Evolutionary conservation across 2,888 invertebrate genomes (phyloP).

Genomic region (Hirtodrosophila cameraria): DNA sequence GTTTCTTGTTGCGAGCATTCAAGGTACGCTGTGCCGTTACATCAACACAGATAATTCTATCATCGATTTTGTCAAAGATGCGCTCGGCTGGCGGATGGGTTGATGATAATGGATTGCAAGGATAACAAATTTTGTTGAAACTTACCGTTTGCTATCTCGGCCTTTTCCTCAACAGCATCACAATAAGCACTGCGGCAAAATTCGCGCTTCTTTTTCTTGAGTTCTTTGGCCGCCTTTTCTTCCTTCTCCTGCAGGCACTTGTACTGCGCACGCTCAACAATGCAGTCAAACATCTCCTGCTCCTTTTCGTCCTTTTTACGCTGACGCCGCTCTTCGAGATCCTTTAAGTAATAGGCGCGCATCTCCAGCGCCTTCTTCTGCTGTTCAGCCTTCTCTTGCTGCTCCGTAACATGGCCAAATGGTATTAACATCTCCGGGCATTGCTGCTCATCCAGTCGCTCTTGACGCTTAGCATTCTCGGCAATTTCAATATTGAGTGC

Average conservation of each 20-base stretch:
- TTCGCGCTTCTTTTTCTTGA: conserved; percentile 30
- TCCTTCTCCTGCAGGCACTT: conserved; percentile 40
- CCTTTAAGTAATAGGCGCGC: conserved; percentile 35
- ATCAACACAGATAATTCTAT: conserved; percentile 55
- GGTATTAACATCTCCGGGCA: conserved; percentile 57
- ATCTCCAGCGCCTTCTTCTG: conserved; percentile 31
- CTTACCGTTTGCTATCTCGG: conserved; percentile 45
- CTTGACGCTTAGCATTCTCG: conserved; percentile 26
- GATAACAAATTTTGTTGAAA: background rate
- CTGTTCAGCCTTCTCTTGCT: conserved; percentile 46
- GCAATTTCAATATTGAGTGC: conserved; percentile 48
- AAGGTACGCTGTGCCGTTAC: conserved; percentile 31
- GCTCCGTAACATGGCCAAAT: conserved; percentile 34
- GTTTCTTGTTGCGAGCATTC: conserved; percentile 8
- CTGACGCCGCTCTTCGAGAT: conserved; percentile 42
- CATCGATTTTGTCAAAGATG: conserved; percentile 57
- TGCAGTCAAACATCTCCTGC: conserved; percentile 22
- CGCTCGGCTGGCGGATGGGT: conserved; percentile 32
- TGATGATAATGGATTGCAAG: background rate
- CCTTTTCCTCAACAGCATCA: conserved; percentile 48
- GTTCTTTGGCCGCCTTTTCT: conserved; percentile 22
- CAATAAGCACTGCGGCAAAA: conserved; percentile 41
- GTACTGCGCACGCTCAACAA: conserved; percentile 41
- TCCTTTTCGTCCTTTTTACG: conserved; percentile 20
- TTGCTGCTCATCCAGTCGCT: conserved; percentile 33